These are phyloP conservation scores for Hemaris fuciformis DNA, from an alignment of 2,888 invertebrate genomes.

Conservation along the genomic window DNA sequence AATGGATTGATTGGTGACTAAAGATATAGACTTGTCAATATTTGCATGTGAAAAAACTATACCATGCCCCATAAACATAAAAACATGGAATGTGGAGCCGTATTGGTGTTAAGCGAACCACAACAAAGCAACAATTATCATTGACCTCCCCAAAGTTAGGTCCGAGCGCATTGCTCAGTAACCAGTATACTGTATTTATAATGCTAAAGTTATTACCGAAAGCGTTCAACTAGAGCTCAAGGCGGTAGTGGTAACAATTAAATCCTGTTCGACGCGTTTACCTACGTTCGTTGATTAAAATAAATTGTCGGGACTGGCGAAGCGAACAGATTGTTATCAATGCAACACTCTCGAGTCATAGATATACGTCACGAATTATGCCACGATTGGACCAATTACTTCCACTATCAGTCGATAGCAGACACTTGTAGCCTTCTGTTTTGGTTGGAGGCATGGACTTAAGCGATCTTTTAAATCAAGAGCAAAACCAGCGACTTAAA, in stretches of 20 bases:
- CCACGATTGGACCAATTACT: slow-evolving; percentile 52
- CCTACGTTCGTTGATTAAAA: slow-evolving; percentile 11
- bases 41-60: no score
- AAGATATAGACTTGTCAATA: no score
- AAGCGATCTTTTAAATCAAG: no score
- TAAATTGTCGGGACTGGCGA: slow-evolving; percentile 11
- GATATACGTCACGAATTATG: slow-evolving; percentile 30
- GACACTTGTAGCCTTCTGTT: slow-evolving; percentile 36
- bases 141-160: neutral
- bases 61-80: no score
- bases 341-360: slow-evolving; percentile 19
- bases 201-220: neutral
- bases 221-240: neutral
- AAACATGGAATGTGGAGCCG: no score
- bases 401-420: slow-evolving; percentile 53
- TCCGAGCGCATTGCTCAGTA: neutral
- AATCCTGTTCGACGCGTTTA: slow-evolving; percentile 10
- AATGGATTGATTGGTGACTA: no score
- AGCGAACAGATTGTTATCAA: slow-evolving; percentile 14
- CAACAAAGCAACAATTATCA: no score
- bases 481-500: no score
- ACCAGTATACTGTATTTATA: neutral
- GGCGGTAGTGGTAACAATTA: neutral
- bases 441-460: slow-evolving; percentile 27
- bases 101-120: no score